phyloP scores from a whole-genome alignment of 2,888 invertebrate species.

The Encarsia formosa region DNA sequence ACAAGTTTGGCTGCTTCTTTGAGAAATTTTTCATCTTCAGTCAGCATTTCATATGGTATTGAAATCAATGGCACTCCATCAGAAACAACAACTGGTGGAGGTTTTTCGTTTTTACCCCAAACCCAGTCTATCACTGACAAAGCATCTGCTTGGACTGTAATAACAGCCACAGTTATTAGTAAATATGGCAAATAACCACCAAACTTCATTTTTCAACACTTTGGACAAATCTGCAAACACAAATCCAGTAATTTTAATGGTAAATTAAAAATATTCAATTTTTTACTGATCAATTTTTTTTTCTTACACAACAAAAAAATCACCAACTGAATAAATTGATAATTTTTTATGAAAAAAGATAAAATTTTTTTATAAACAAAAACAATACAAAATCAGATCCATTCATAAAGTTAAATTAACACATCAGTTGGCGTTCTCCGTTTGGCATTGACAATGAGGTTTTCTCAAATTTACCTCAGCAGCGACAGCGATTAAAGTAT shows the following conservation, averaged over 20 bases:
- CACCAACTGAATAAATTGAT: too few relatives aligned
- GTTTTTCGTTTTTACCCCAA: slow-evolving; percentile 36
- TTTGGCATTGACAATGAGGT: slow-evolving; percentile 19
- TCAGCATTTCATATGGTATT: slow-evolving; percentile 46
- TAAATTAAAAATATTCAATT: too few relatives aligned
- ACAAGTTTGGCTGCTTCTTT: slow-evolving; percentile 57
- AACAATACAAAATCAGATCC: background rate
- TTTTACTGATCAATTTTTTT: too few relatives aligned
- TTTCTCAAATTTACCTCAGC: slow-evolving; percentile 3
- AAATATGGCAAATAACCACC: too few relatives aligned
- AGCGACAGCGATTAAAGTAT: slow-evolving; percentile 6
- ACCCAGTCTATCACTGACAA: slow-evolving; percentile 43
- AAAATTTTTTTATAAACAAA: background rate
- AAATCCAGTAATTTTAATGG: too few relatives aligned
- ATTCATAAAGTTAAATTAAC: background rate
- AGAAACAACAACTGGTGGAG: slow-evolving; percentile 31
- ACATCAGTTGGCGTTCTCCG: too few relatives aligned
- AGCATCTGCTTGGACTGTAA: slow-evolving; percentile 15
- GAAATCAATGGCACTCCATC: slow-evolving; percentile 42
- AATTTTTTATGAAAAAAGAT: background rate
- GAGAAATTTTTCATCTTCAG: slow-evolving; percentile 61
- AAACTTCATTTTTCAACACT: background rate
- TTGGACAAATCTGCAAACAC: background rate
- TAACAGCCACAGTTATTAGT: background rate
- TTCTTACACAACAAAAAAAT: too few relatives aligned